Percentiles rank a stretch among this genome's conserved stretches.
Evolutionary conservation across 2,888 invertebrate species (phyloP).

Genomic region (Diloba caeruleocephala): DNA sequence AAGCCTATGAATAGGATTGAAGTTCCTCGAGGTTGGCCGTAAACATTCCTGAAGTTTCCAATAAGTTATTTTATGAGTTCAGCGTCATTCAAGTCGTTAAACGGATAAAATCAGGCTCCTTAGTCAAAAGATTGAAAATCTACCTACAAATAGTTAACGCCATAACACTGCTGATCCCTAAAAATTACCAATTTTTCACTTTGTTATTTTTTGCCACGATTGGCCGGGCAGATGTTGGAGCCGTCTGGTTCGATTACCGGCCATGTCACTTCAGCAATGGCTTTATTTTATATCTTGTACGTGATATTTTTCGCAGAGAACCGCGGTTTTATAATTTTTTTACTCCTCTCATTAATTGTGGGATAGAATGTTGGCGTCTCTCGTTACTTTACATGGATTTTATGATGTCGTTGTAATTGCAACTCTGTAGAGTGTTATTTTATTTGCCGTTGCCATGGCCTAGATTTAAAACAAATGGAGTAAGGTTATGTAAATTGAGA

Average conservation of each 20-base stretch:
- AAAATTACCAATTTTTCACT: constrained; percentile 69
- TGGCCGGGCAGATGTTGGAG: constrained; percentile 78
- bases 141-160: background rate
- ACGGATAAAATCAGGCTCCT: too few relatives aligned
- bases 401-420: constrained; percentile 53
- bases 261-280: constrained; percentile 77
- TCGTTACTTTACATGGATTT: constrained; percentile 55
- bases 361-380: constrained; percentile 46
- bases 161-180: constrained; percentile 47
- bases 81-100: too few relatives aligned
- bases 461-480: constrained; percentile 25
- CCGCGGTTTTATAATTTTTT: constrained; percentile 58
- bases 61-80: too few relatives aligned
- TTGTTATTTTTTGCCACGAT: constrained; percentile 77
- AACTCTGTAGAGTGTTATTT: constrained; percentile 36
- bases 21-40: too few relatives aligned
- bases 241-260: constrained; percentile 81
- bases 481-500: background rate
- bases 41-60: too few relatives aligned
- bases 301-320: constrained; percentile 74
- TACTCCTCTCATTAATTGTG: constrained; percentile 56
- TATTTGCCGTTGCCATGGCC: constrained; percentile 30
- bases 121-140: too few relatives aligned
- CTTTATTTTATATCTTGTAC: constrained; percentile 82
- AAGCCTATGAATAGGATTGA: too few relatives aligned